Base-by-base conservation (phyloP, 2,113 vertebrate genomes). In the Trachemys scripta region DNA sequence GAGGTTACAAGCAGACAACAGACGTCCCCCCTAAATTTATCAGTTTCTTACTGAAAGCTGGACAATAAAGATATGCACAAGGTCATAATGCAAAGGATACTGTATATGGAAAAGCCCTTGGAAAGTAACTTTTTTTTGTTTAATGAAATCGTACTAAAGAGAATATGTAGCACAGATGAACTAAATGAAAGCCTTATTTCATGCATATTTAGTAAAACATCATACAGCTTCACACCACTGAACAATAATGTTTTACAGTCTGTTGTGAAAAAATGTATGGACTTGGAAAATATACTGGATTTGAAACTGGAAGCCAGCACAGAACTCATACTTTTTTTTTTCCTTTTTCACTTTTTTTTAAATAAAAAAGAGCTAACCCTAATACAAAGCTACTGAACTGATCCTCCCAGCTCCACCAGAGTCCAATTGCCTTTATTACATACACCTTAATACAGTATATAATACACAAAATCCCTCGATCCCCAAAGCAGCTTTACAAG, bases 31-130 rank as follows among this genome's bases (percentile, higher is more conserved):
- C 80, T 88, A 93, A 95, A 90, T 81, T 92, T 91, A 10, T 91
- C 62, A 75, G 76, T 87, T 81, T 95, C 91, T 82, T 80, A 87
- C 25, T 88, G 90, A 97, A 94, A 95, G 88, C 92, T 92, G 96
- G 87, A 90, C 93, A 97, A 95, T 90, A 97, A 95, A 97, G 97
- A 95, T 97, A 98, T 96, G 89, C 22, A 92, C 88, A 94, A 93
- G 82, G 88, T 93, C 91, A 89, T 88, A 82, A 89, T 85, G 22
- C 25, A 87, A 95, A 95, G 89, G 90, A 89, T 88, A 76, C 3
- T n/a, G 25, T 12, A 62, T 5, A 83, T 89, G 22, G 4, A 90
- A 83, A 3, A 83, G 20, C 42, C 76, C 31, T 69, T 31, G 2
- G 10, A 94, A 94, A 88, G 31, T 12, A 16, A 93, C 90, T 24